A percentile compares a stretch with the other conserved stretches of the same genome.
Evolutionary conservation across 1,140 invertebrate species (phyloP).

Genomic region (Littorina saxatilis): DNA sequence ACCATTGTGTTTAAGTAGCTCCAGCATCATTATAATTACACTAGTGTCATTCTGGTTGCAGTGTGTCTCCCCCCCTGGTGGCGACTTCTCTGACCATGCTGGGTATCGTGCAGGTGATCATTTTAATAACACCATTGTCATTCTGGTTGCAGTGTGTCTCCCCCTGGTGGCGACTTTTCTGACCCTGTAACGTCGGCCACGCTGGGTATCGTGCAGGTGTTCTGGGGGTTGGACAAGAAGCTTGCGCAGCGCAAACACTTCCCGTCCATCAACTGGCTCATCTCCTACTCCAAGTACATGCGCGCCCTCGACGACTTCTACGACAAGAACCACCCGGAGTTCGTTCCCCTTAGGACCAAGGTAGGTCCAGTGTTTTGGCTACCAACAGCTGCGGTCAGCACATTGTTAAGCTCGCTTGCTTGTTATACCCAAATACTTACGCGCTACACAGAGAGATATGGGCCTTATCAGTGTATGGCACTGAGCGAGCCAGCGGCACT

Average conservation of each 20-base stretch:
- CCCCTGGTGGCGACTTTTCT: slow-evolving; percentile 99
- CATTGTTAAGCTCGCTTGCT: too few relatives aligned
- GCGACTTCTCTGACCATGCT: slow-evolving; percentile 99
- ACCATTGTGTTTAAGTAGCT: too few relatives aligned
- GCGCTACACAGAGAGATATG: too few relatives aligned
- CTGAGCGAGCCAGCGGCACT: too few relatives aligned
- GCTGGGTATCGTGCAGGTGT: slow-evolving; percentile 99
- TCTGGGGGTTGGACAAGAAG: slow-evolving; percentile 99
- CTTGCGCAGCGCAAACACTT: slow-evolving; percentile 99
- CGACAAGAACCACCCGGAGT: slow-evolving; percentile 99
- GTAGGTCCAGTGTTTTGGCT: slow-evolving; percentile 43
- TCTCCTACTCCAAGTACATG: slow-evolving; percentile 99
- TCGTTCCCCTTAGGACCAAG: slow-evolving; percentile 88
- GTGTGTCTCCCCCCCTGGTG: slow-evolving; percentile 98
- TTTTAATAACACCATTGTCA: too few relatives aligned
- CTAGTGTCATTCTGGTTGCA: too few relatives aligned
- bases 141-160: slow-evolving; percentile 87
- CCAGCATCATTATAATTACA: too few relatives aligned
- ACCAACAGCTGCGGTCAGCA: too few relatives aligned
- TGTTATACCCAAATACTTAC: too few relatives aligned
- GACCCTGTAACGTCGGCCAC: slow-evolving; percentile 99
- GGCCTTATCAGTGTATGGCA: too few relatives aligned
- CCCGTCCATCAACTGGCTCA: slow-evolving; percentile 99
- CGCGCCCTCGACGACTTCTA: slow-evolving; percentile 99
- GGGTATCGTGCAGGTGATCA: slow-evolving; percentile 99